Evolutionary conservation across 2,113 vertebrate species (phyloP).

Genomic region (Megaleporinus macrocephalus): DNA sequence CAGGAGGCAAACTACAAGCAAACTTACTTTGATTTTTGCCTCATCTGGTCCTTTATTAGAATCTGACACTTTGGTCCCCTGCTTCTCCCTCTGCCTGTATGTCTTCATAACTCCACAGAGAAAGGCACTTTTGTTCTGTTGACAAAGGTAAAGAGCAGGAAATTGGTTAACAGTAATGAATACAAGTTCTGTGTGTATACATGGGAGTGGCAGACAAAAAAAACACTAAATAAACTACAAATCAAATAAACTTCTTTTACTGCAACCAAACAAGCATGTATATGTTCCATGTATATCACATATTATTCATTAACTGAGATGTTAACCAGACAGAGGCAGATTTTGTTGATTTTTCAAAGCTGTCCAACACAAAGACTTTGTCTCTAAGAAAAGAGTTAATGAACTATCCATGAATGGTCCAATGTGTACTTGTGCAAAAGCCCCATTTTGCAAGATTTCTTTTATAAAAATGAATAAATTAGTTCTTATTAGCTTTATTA

Average conservation of each 20-base stretch:
- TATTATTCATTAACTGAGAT: neutral
- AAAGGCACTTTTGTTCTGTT: conserved; percentile 99
- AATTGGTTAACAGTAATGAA: neutral
- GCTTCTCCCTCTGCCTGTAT: conserved; percentile 98
- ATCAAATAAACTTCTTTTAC: neutral
- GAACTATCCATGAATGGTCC: no score
- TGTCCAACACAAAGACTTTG: no score
- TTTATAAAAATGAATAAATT: no score
- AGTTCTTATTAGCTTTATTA: neutral
- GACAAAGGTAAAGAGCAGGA: conserved; percentile 24
- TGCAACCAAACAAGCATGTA: neutral
- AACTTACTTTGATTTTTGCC: conserved; percentile 95
- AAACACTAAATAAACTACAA: no score
- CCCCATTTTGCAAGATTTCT: no score
- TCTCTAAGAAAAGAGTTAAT: no score
- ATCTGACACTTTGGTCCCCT: conserved; percentile 99
- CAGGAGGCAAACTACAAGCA: neutral
- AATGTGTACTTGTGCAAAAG: no score
- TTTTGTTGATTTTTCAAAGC: neutral
- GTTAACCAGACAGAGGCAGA: neutral
- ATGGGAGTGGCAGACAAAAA: neutral
- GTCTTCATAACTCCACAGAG: conserved; percentile 99
- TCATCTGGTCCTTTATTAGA: conserved; percentile 99
- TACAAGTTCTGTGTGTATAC: neutral
- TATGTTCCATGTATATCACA: neutral